Base-by-base conservation (phyloP, 2,113 vertebrate species). In the Nansenia antarctica region DNA sequence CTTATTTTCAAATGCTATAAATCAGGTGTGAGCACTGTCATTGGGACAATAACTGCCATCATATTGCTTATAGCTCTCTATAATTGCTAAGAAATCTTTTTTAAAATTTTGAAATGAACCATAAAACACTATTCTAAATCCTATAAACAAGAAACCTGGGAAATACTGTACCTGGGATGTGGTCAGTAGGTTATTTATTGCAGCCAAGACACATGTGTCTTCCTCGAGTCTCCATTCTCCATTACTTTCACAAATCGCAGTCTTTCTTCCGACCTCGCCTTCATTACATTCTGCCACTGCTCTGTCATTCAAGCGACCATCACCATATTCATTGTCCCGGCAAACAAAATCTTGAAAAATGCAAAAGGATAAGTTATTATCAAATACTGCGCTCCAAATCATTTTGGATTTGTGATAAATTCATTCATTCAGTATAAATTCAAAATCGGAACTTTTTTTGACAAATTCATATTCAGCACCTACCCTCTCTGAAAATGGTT, bases 401-500 rank as follows among this genome's bases (percentile, higher is more conserved):
- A n/a, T n/a, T n/a, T n/a, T n/a, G n/a, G n/a, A n/a, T n/a, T n/a
- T n/a, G n/a, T n/a, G n/a, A n/a, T n/a, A n/a, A n/a, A n/a, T n/a
- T n/a, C n/a, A n/a, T n/a, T n/a, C n/a, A n/a, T n/a, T n/a, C n/a
- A n/a, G n/a, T 1, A 42, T 39, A 12, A 1, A 35, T 11, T 35
- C n/a, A 35, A 35, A 35, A 35, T 35, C 34, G 6, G 6, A 35
- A 35, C 34, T 35, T 8, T 35, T 35, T 18, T 5, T 15, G 14
- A 42, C 39, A 18, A 5, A n/a, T n/a, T n/a, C 3, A 42, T 15
- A 55, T 29, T 14, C 53, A 14, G 24, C 11, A 26, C 83, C 80
- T 79, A 88, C 87, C 0, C 0, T 12, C 37, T 4, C 0, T 31
- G 29, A 87, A 86, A 61, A 85, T 3, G 0, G 0, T 73, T 45